Conservation (phyloP, 2,797 vertebrate genomes). For the Enteromius paludinosus region DNA sequence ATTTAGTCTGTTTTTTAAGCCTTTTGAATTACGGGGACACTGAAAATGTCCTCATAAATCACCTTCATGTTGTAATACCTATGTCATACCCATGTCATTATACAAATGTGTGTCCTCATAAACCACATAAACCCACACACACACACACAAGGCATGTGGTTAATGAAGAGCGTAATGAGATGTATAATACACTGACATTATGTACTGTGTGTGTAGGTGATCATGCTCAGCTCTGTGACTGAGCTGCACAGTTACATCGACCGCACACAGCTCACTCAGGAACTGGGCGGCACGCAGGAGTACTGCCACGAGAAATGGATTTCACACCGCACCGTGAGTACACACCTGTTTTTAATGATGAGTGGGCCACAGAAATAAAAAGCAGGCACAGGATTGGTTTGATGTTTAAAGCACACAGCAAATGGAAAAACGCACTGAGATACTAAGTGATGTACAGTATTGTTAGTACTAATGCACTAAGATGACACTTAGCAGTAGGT, state of each 20-base stretch:
- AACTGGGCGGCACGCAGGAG: slow-evolving; percentile 92
- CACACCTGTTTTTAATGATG: not conserved
- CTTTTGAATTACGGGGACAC: no score
- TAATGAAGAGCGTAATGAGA: slow-evolving; percentile 25
- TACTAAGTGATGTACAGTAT: not conserved
- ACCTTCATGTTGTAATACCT: no score
- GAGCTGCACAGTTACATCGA: slow-evolving; percentile 95
- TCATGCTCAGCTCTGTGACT: slow-evolving; percentile 96
- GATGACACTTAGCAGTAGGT: not conserved
- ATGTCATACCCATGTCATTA: no score
- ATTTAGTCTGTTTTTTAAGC: no score
- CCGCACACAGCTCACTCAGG: slow-evolving; percentile 91
- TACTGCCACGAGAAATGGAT: slow-evolving; percentile 98
- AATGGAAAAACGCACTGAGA: not conserved
- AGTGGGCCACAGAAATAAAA: not conserved
- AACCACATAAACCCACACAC: not conserved
- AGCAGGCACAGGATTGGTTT: not conserved
- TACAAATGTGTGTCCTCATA: no score
- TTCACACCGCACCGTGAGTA: slow-evolving; percentile 88
- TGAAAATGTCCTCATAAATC: no score
- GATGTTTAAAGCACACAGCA: not conserved
- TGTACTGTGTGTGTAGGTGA: slow-evolving; percentile 80
- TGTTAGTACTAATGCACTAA: not conserved
- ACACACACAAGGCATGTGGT: not conserved
- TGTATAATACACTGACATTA: slow-evolving; percentile 1